Conservation (phyloP, 2,888 invertebrate genomes). For the Callyntrura sp. region DNA sequence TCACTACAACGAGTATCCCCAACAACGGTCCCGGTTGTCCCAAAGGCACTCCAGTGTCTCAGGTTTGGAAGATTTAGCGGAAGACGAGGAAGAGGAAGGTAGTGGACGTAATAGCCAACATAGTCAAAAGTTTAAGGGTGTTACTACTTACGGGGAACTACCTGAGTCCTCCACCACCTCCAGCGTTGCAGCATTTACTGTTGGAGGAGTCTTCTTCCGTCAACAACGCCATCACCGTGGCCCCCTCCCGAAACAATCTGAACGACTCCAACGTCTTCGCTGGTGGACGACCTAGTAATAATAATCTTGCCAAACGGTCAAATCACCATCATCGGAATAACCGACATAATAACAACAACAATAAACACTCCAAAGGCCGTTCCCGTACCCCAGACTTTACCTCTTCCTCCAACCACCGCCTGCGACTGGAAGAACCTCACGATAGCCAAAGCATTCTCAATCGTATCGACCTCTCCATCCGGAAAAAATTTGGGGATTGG, state of each 20-base stretch:
- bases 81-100: neutral
- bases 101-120: no score
- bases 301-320: neutral
- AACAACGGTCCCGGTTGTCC: neutral
- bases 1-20: conserved; percentile 38
- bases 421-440: conserved; percentile 12
- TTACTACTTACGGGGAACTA: conserved; percentile 45
- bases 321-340: conserved; percentile 64
- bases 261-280: conserved; percentile 81
- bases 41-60: conserved; percentile 32
- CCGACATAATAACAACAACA: conserved; percentile 65
- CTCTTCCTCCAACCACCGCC: conserved; percentile 19
- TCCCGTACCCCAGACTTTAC: conserved; percentile 78
- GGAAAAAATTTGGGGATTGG: conserved; percentile 82
- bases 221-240: conserved; percentile 82
- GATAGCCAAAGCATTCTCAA: conserved; percentile 76
- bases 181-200: neutral
- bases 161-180: conserved; percentile 40
- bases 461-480: conserved; percentile 79
- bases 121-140: no score
- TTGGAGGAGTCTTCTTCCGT: conserved; percentile 34
- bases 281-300: conserved; percentile 67
- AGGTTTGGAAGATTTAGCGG: conserved; percentile 2
- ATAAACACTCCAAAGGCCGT: conserved; percentile 74
- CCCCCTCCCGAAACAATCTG: conserved; percentile 77